Base-by-base conservation (phyloP, 2,113 vertebrate genomes). In the Xiphophorus couchianus region DNA sequence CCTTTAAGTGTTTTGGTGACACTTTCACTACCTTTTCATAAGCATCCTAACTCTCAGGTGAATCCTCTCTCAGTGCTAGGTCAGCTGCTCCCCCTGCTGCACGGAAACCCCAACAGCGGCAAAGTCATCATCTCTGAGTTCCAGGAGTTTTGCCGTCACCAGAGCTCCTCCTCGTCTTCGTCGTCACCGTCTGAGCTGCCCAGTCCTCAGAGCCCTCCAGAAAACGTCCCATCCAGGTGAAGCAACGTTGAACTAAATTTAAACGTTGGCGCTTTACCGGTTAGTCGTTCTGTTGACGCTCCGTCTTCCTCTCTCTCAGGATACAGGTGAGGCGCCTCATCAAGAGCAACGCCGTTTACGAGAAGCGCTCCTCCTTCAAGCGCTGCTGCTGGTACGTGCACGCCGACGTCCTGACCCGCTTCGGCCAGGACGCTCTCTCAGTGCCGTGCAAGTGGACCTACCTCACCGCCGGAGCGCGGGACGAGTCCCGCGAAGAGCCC, bases 301-400 rank as follows among this genome's bases (percentile, higher is more conserved):
- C 51, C 31, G 48, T n/a, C 77, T 29, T 31, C 2, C 12, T 69
- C 30, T 7, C 15, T 14, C 3, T 90, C 83, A 99, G 98, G 87
- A 95, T 96, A 78, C 82, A 93, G 39, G 88, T 99, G 51, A 97
- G 94, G 85, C 94, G 97, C 1, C 91, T 99, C 2, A 98, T 99
- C 12, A 97, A 95, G 0, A 95, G 95, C 91, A 97, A 94, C 79
- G 97, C 97, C 0, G 95, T 97, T 35, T 99, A 99, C 0, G 96
- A 98, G 90, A 99, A 99, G 85, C 92, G 97, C 30, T 94, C 96
- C 0, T 91, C 95, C 7, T 94, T 94, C 81, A 84, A 95, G 35
- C 96, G 96, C 90, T 90, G 90, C 87, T 99, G 98, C 90, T 99
- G 98, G 98, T 98, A 98, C 22, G 97, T 96, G 51, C 95, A 97